A percentile compares a stretch with the other conserved stretches of the same genome.
phyloP scores from a whole-genome alignment of 2,113 vertebrate species.

The Axis porcinus region DNA sequence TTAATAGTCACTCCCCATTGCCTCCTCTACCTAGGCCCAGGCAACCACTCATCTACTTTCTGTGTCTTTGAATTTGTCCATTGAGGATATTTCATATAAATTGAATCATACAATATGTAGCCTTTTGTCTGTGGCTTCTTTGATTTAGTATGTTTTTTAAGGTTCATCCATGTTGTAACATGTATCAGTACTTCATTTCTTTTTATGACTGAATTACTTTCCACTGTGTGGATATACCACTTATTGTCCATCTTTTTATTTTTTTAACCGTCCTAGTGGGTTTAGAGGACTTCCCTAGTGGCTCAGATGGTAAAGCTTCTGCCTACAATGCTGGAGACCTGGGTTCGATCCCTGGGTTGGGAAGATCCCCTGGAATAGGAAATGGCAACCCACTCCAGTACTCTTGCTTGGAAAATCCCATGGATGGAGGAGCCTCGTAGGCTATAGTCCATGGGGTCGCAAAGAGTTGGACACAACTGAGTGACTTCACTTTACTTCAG shows the following conservation, averaged over 20 bases:
- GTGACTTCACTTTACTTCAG: not conserved
- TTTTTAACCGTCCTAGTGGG: not conserved
- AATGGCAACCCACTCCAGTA: not conserved
- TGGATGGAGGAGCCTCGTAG: not conserved
- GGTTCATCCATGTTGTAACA: not conserved
- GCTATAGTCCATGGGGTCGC: not conserved
- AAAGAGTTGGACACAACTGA: not conserved
- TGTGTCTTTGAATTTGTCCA: not conserved
- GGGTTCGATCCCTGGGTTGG: not conserved
- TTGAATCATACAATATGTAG: not conserved
- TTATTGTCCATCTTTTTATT: not conserved
- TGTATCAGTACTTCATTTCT: not conserved
- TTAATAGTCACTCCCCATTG: not conserved
- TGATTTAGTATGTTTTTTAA: not conserved
- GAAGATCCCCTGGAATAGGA: not conserved
- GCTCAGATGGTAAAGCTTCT: not conserved
- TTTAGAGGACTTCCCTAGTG: not conserved
- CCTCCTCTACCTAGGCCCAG: not conserved
- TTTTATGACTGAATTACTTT: not conserved
- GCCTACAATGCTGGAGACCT: not conserved
- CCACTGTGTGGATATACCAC: not conserved
- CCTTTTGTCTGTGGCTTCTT: not conserved
- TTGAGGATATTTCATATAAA: not conserved
- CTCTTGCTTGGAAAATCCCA: not conserved
- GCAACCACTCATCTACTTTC: not conserved